phyloP scores from a whole-genome alignment of 2,113 vertebrate genomes.

The Lanius collurio region DNA sequence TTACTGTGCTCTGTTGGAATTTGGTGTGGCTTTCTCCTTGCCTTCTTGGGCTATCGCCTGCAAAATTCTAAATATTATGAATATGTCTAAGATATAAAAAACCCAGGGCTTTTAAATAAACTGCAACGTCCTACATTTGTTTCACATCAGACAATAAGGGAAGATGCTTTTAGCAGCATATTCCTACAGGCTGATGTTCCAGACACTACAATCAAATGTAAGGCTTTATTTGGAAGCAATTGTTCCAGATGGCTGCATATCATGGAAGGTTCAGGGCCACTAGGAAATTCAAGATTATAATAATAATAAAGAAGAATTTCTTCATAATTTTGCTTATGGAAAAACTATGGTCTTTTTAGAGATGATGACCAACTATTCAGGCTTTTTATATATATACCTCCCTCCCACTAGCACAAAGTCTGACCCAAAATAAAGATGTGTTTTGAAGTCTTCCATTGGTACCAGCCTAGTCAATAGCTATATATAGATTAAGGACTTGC shows the following conservation, averaged over 20 bases:
- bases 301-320: not conserved
- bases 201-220: conserved; percentile 59
- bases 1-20: not conserved
- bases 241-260: conserved; percentile 14
- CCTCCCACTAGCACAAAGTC: not conserved
- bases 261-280: conserved; percentile 15
- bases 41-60: not conserved
- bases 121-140: conserved; percentile 39
- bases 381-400: not conserved
- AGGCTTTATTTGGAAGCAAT: conserved; percentile 53
- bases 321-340: conserved; percentile 24
- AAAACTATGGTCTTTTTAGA: conserved; percentile 18
- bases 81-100: not conserved
- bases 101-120: conserved; percentile 11
- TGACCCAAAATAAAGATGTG: not conserved
- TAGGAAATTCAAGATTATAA: conserved; percentile 16
- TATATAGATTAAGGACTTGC: not conserved
- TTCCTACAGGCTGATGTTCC: conserved; percentile 43
- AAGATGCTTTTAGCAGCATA: conserved; percentile 51
- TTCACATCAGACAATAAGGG: conserved; percentile 54
- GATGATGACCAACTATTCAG: conserved; percentile 39
- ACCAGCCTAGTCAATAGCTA: not conserved
- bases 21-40: not conserved
- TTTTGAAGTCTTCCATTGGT: not conserved
- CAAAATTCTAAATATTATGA: not conserved